These are phyloP conservation scores for Chrysolina americana DNA, from an alignment of 2,888 invertebrate genomes.

Conservation along the genomic window DNA sequence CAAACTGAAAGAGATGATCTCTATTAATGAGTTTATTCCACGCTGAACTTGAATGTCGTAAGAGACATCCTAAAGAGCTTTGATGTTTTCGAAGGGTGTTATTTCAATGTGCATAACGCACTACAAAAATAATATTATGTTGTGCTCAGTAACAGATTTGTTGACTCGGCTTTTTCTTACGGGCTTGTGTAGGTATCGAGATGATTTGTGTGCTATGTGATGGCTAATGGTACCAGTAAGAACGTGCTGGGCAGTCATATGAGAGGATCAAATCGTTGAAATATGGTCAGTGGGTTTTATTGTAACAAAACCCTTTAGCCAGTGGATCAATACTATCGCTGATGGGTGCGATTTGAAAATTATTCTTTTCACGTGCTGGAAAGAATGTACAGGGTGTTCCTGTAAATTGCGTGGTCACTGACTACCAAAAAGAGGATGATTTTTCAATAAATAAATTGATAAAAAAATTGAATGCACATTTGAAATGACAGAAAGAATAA, in stretches of 20 bases:
- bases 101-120: neutral
- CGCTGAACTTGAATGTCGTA: neutral
- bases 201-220: neutral
- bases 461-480: too few relatives aligned
- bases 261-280: neutral
- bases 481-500: too few relatives aligned
- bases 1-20: neutral
- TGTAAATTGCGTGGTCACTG: too few relatives aligned
- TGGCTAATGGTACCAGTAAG: neutral
- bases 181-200: neutral
- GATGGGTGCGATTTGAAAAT: too few relatives aligned
- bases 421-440: too few relatives aligned
- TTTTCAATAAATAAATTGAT: too few relatives aligned
- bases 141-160: neutral
- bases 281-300: too few relatives aligned
- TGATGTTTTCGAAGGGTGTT: slow-evolving; percentile 11
- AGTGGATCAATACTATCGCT: too few relatives aligned
- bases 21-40: neutral
- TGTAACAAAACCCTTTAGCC: too few relatives aligned
- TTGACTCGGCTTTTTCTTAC: neutral
- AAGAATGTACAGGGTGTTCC: too few relatives aligned
- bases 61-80: neutral
- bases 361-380: too few relatives aligned
- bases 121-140: slow-evolving; percentile 8
- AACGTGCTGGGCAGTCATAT: neutral